Percentiles rank a stretch among this genome's conserved stretches.
Conservation (phyloP, 2,888 invertebrate species). For the Meiosimyza platycephala region DNA sequence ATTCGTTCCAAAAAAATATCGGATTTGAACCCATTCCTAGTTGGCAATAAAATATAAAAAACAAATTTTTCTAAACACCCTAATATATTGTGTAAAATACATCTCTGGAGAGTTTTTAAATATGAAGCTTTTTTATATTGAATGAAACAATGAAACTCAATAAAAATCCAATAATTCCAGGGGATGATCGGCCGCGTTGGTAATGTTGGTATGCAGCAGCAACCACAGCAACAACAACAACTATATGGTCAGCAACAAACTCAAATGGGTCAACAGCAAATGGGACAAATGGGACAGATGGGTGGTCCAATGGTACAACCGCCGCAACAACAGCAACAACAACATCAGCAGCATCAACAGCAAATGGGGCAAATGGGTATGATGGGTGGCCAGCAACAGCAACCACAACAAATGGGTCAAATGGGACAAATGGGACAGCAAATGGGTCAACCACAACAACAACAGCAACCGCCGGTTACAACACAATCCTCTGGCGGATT, state of each 20-base stretch:
- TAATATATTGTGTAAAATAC: too few relatives aligned
- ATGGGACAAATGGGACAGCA: conserved; percentile 47
- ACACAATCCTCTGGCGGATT: conserved; percentile 65
- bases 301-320: conserved; percentile 40
- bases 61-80: too few relatives aligned
- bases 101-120: too few relatives aligned
- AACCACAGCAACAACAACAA: conserved; percentile 63
- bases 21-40: too few relatives aligned
- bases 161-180: conserved; percentile 55
- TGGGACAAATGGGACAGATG: conserved; percentile 52
- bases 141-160: conserved; percentile 3
- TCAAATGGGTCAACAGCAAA: conserved; percentile 53
- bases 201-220: conserved; percentile 66
- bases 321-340: conserved; percentile 44
- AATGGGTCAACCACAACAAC: conserved; percentile 45
- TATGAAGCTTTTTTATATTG: too few relatives aligned
- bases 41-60: too few relatives aligned
- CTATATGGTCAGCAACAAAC: conserved; percentile 61
- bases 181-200: conserved; percentile 69
- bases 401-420: conserved; percentile 53
- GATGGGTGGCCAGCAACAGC: too few relatives aligned
- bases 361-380: conserved; percentile 42
- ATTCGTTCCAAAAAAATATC: too few relatives aligned
- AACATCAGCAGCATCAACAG: conserved; percentile 37
- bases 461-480: conserved; percentile 62